Conservation (phyloP, 2,797 vertebrate genomes). For the Sebastes hubbsi region DNA sequence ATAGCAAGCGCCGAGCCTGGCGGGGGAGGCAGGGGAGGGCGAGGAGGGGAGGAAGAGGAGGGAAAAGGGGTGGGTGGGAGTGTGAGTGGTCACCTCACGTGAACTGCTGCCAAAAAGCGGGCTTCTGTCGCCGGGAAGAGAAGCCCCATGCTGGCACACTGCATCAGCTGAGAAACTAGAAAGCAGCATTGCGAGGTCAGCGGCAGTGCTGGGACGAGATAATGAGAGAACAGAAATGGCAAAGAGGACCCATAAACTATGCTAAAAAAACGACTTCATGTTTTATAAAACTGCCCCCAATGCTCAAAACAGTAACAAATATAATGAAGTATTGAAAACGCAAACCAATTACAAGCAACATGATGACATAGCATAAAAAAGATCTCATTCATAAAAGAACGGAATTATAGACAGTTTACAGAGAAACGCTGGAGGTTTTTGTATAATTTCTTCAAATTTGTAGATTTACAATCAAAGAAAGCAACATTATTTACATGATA, state of each 20-base stretch:
- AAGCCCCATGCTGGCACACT: conserved; percentile 50
- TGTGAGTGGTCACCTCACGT: conserved; percentile 73
- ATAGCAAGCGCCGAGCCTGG: conserved; percentile 67
- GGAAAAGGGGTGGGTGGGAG: not conserved
- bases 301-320: conserved; percentile 31
- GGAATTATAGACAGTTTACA: conserved; percentile 17
- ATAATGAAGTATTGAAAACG: conserved; percentile 36
- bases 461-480: conserved; percentile 50
- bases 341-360: conserved; percentile 38
- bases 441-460: conserved; percentile 35
- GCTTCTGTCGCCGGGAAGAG: conserved; percentile 56
- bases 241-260: conserved; percentile 13
- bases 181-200: conserved; percentile 73
- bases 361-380: conserved; percentile 58
- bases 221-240: conserved; percentile 20
- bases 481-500: conserved; percentile 40
- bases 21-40: conserved; percentile 40
- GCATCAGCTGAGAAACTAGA: conserved; percentile 72
- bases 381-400: conserved; percentile 48
- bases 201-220: conserved; percentile 22
- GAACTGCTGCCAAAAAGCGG: conserved; percentile 70
- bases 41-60: conserved; percentile 14
- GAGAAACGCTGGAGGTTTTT: conserved; percentile 11
- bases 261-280: conserved; percentile 5
- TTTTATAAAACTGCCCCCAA: conserved; percentile 1